These are phyloP conservation scores for Rotaria socialis DNA, from an alignment of 2,888 invertebrate genomes.

Conservation along the genomic window DNA sequence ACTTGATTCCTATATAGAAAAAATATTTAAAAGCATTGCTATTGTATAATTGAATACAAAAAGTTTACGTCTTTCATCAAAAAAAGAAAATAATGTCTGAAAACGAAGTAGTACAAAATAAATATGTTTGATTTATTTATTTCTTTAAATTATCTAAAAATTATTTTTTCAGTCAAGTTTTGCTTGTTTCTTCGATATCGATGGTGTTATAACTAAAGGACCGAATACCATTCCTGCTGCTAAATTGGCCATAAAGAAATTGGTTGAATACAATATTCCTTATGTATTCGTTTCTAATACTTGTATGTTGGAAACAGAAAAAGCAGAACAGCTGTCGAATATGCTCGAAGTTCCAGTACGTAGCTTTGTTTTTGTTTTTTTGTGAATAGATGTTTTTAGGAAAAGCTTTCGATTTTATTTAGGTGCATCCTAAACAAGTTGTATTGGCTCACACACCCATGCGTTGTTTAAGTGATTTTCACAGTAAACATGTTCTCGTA, in stretches of 20 bases:
- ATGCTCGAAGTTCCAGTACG: conserved; percentile 38
- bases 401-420: neutral
- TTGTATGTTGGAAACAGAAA: conserved; percentile 32
- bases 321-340: conserved; percentile 37
- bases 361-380: neutral
- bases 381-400: too few relatives aligned
- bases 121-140: neutral
- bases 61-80: neutral
- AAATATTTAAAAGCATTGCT: neutral
- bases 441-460: conserved; percentile 43
- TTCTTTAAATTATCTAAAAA: neutral
- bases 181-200: conserved; percentile 44
- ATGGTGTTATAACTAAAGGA: conserved; percentile 44
- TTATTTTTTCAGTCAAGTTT: neutral
- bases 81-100: neutral
- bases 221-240: conserved; percentile 38
- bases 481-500: conserved; percentile 40
- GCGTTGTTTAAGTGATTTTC: conserved; percentile 41
- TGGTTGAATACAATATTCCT: conserved; percentile 33
- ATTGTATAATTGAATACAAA: too few relatives aligned
- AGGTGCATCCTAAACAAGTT: conserved; percentile 41
- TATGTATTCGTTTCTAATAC: conserved; percentile 42
- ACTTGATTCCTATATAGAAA: neutral
- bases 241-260: conserved; percentile 43
- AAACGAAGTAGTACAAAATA: neutral